These are phyloP conservation scores for Dromaius novaehollandiae DNA, from an alignment of 2,113 vertebrate species.

Conservation along the genomic window DNA sequence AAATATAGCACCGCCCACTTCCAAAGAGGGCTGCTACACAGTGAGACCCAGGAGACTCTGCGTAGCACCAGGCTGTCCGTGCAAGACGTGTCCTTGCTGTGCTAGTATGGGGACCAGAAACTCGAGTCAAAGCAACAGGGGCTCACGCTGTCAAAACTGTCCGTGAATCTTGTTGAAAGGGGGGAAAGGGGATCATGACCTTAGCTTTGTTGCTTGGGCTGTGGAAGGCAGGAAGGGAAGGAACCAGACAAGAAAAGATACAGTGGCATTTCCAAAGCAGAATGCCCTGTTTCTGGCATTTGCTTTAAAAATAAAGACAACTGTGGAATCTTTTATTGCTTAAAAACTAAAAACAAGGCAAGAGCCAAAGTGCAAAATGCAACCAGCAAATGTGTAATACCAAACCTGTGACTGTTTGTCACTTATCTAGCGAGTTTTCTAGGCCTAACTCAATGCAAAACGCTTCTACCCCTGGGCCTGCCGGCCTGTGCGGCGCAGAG, in stretches of 20 bases:
- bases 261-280: neutral
- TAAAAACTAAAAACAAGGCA: neutral
- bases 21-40: too few relatives aligned
- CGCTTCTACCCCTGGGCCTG: neutral
- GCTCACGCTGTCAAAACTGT: neutral
- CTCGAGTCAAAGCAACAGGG: neutral
- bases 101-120: too few relatives aligned
- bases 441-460: neutral
- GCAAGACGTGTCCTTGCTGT: rapidly evolving
- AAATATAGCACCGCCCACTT: too few relatives aligned
- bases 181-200: neutral
- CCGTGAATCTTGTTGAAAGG: neutral
- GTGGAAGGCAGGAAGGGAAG: neutral
- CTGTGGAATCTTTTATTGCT: slow-evolving; percentile 11
- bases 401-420: neutral
- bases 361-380: neutral
- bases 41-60: too few relatives aligned
- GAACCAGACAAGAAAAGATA: neutral
- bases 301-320: neutral
- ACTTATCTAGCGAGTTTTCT: neutral
- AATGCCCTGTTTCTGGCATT: neutral
- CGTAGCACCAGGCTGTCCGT: neutral
- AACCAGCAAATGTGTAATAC: neutral
- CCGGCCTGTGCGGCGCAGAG: neutral
- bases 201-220: neutral